Conservation (phyloP, 1,140 invertebrate species). For the Aleiodes sp. region DNA sequence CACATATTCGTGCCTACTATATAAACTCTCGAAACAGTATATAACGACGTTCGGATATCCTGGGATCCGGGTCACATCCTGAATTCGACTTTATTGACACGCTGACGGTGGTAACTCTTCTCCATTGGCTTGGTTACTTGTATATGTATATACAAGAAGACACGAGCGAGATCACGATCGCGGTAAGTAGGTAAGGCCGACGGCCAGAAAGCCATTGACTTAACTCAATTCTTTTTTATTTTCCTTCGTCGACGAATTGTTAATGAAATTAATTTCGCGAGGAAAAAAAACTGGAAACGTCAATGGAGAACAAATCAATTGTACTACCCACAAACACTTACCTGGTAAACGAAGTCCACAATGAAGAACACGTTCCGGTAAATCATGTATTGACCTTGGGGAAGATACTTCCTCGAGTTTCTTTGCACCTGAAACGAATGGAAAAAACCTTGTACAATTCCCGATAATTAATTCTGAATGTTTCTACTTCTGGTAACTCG, state of each 20-base stretch:
- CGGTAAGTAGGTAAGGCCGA: conserved; percentile 33
- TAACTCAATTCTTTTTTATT: background rate
- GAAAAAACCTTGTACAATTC: background rate
- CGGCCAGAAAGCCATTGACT: conserved; percentile 5
- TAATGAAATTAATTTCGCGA: no score
- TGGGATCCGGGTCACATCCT: conserved; percentile 59
- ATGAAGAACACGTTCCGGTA: conserved; percentile 58
- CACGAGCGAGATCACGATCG: conserved; percentile 29
- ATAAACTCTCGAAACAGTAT: conserved; percentile 7
- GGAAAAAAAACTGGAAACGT: no score
- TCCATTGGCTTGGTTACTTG: background rate
- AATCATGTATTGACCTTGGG: conserved; percentile 59
- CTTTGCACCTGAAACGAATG: conserved; percentile 57
- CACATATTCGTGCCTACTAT: conserved; percentile 23
- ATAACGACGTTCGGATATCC: conserved; percentile 8
- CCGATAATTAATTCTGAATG: background rate
- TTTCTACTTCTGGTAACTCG: background rate
- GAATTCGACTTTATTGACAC: conserved; percentile 47
- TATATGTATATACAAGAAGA: conserved; percentile 4
- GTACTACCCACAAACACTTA: conserved; percentile 37
- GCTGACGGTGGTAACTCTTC: conserved; percentile 26
- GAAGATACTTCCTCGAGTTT: conserved; percentile 56
- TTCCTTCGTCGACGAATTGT: background rate
- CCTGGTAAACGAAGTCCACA: conserved; percentile 61
- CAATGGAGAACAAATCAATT: background rate